Evolutionary conservation across 2,113 vertebrate genomes (phyloP), one percentile per base, ranked within the genome.

Genomic region (Atherinomorus stipes): DNA sequence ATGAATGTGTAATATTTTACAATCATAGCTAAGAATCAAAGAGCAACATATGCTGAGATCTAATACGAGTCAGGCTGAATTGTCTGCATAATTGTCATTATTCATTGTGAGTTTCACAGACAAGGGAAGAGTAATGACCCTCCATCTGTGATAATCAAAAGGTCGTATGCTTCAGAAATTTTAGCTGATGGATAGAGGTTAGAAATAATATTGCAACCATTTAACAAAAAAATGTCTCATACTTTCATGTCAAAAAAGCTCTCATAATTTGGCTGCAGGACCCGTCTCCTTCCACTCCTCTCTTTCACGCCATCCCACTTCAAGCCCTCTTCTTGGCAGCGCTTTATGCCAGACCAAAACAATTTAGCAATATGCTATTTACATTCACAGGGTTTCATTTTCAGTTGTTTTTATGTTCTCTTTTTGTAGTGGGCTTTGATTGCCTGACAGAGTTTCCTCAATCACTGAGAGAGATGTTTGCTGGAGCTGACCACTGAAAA

Each of bases 321-420:
- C 86, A 78, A 89, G 82, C 71, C 42, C 57, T 64, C 67, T 53
- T 78, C 62, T 90, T 88, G 83, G 88, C 79, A 81, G 47, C 0
- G 64, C 64, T 78, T 58, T n/a, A 34, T 0, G 53, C 83, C 87
- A 90, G 80, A 89, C 83, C 80, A 88, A 87, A 90, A 88, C 85
- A 85, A 88, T 89, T 89, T 73, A 68, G 76, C 80, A 88, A 87
- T 57, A 74, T 82, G 69, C 84, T 88, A 87, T 88, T 91, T 89
- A 81, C 62, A 37, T 86, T 90, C 21, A 50, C 40, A 61, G 49
- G 74, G 62, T 84, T 88, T 86, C 60, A 54, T 90, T 90, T 89
- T 85, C 74, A 59, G 76, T 88, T 85, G 80, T 90, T 90, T 88
- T 91, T 59, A 59, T 72, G 51, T 88, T 88, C 74, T 68, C 53